Percentiles rank a stretch among this genome's conserved stretches.
phyloP scores from a whole-genome alignment of 2,888 invertebrate genomes.

The Eristalinus aeneus region DNA sequence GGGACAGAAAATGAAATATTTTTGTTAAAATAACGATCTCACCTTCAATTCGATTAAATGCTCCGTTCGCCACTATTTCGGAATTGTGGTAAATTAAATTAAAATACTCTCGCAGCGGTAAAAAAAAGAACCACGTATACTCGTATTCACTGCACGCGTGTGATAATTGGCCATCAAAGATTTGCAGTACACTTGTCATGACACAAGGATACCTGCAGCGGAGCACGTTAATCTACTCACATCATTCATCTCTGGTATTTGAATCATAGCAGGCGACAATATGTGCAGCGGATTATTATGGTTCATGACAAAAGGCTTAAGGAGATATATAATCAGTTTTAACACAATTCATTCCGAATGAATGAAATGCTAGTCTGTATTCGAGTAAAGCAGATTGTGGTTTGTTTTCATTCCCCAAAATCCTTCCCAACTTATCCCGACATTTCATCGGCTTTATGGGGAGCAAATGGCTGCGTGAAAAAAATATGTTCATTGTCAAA shows the following conservation, averaged over 20 bases:
- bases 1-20: neutral
- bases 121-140: neutral
- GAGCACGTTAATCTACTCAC: neutral
- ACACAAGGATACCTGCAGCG: neutral
- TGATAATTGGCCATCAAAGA: neutral
- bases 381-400: neutral
- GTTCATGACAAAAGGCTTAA: neutral
- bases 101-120: conserved; percentile 6
- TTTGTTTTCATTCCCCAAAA: neutral
- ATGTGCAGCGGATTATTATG: neutral
- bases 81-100: conserved; percentile 37
- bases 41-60: conserved; percentile 27
- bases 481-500: neutral
- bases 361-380: neutral
- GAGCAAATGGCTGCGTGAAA: neutral
- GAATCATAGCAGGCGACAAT: neutral
- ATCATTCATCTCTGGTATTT: neutral
- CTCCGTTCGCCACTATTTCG: conserved; percentile 13
- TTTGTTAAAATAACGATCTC: neutral
- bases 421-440: neutral
- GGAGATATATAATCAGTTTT: neutral
- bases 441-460: neutral
- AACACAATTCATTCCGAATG: neutral
- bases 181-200: neutral
- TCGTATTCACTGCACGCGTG: neutral